Evolutionary conservation across 1,140 invertebrate genomes (phyloP).

Genomic region (Drosophila tsacasi): DNA sequence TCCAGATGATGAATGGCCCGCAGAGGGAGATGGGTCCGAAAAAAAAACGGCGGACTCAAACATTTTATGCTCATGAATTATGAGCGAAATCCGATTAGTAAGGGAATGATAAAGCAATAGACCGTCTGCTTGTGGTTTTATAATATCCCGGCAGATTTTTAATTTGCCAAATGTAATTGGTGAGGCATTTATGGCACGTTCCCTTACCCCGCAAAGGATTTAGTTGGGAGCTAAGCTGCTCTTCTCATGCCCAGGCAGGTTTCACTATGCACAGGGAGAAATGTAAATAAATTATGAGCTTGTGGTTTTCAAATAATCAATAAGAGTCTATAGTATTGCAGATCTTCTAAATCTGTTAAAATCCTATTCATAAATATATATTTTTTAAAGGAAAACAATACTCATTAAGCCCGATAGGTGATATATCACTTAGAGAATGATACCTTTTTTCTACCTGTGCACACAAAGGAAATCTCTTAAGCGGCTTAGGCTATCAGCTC

Average conservation of each 20-base stretch:
- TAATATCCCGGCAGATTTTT: constrained; percentile 59
- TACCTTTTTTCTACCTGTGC: constrained; percentile 13
- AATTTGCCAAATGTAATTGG: constrained; percentile 73
- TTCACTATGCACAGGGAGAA: constrained; percentile 22
- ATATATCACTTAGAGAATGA: background rate
- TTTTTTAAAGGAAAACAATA: background rate
- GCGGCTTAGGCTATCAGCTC: constrained; percentile 43
- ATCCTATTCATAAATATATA: background rate
- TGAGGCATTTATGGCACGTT: constrained; percentile 39
- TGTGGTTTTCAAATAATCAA: background rate
- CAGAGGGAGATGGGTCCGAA: background rate
- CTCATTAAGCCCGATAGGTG: background rate
- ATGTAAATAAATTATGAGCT: background rate
- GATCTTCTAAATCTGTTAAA: background rate
- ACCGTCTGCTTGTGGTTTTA: constrained; percentile 40
- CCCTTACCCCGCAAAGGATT: constrained; percentile 2
- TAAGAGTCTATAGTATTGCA: background rate
- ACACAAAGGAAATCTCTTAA: constrained; percentile 42
- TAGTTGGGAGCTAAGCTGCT: constrained; percentile 28
- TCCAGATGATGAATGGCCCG: constrained; percentile 59
- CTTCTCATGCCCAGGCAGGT: constrained; percentile 44
- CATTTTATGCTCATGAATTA: constrained; percentile 52
- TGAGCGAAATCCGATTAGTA: constrained; percentile 73
- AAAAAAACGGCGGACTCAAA: constrained; percentile 14
- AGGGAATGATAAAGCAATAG: constrained; percentile 35